Evolutionary conservation across 2,113 vertebrate genomes (phyloP), one percentile per base, ranked within the genome.

Genomic region (Clinocottus analis): DNA sequence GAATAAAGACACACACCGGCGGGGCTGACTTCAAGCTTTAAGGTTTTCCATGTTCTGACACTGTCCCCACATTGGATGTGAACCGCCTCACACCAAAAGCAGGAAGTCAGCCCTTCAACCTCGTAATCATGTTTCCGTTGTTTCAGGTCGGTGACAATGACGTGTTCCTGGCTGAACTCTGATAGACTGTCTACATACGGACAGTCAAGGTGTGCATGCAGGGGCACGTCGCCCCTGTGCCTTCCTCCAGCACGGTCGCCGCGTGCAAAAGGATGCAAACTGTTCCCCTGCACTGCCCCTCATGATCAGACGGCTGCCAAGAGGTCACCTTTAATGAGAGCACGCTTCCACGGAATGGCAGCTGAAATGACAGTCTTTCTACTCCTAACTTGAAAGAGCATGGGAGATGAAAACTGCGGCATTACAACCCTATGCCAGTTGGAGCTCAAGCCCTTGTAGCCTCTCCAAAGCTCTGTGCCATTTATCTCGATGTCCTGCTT

Each of bases 311-410:
- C 37, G 47, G 23, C 45, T 83, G 82, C 71, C 64, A 73, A 14
- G 74, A 82, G 87, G 86, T 87, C 29, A 80, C 47, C 75, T 86
- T 80, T 90, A 90, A 91, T 87, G 79, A 87, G 85, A 63, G 56
- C 9, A 1, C 17, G 25, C 88, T 86, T 91, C 75, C 53, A 35
- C 70, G 62, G 77, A 60, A 73, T 8, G 27, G 73, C 84, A 72
- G 85, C 79, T 84, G 63, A 87, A 87, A 77, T 72, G 61, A 89
- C 72, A 82, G 77, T 75, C 72, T 88, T 88, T 89, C 72, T 86
- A 75, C 75, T 72, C 56, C 59, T 11, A 72, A 88, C 87, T 86
- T 92, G 79, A 92, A 90, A 92, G 87, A 90, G 89, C 89, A 90
- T 90, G 29, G 33, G 69, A 85, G 83, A 90, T 87, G 79, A 88